Conservation (phyloP, 1,140 invertebrate species). For the Drosophila micromelanica region DNA sequence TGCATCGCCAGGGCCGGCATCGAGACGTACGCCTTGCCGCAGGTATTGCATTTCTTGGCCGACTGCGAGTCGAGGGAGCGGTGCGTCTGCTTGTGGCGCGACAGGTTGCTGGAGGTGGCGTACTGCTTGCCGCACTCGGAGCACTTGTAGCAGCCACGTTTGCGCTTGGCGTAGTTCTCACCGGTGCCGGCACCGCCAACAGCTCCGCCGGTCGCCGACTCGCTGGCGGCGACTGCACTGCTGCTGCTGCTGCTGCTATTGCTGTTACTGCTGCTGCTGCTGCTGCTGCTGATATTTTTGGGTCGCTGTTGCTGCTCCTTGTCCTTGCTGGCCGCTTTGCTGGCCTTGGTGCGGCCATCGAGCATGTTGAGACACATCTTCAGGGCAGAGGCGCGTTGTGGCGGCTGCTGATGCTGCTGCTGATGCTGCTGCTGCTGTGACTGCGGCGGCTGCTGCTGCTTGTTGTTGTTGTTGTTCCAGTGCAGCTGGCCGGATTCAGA, state of each 20-base stretch:
- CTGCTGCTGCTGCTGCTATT: conserved; percentile 55
- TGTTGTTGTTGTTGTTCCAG: conserved; percentile 47
- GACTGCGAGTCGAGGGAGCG: conserved; percentile 95
- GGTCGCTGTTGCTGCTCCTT: conserved; percentile 42
- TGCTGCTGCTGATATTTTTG: conserved; percentile 39
- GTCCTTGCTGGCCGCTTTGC: conserved; percentile 74
- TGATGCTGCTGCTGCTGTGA: conserved; percentile 12
- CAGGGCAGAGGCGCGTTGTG: conserved; percentile 59
- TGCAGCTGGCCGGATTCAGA: conserved; percentile 84
- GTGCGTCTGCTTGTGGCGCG: conserved; percentile 98
- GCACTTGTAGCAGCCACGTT: conserved; percentile 92
- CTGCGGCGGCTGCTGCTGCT: conserved; percentile 31
- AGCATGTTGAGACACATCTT: conserved; percentile 76
- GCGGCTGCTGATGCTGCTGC: conserved; percentile 23
- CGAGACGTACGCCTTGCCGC: conserved; percentile 97
- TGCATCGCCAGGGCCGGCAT: conserved; percentile 99
- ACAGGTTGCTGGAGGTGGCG: conserved; percentile 98
- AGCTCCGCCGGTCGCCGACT: conserved; percentile 8
- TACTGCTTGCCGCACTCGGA: conserved; percentile 98
- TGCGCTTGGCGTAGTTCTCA: conserved; percentile 88
- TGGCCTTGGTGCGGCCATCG: conserved; percentile 82
- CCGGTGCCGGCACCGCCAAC: conserved; percentile 52
- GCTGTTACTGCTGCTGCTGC: conserved; percentile 48
- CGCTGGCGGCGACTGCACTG: conserved; percentile 23
- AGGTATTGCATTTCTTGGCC: conserved; percentile 97